These are phyloP conservation scores for Toxonevra muliebris DNA, from an alignment of 2,888 invertebrate genomes.

Conservation along the genomic window DNA sequence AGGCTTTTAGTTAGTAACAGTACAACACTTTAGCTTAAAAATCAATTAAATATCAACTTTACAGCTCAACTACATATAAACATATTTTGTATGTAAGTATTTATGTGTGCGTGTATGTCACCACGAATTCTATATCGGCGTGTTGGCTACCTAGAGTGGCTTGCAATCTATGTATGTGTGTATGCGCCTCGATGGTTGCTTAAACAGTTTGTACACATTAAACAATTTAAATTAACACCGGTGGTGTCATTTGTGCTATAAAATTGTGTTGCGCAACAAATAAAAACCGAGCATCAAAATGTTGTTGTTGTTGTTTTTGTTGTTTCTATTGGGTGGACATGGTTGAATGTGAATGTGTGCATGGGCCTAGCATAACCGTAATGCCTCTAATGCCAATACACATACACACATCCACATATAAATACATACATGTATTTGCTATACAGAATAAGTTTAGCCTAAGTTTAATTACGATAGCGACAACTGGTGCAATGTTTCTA, in stretches of 20 bases:
- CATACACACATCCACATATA: not conserved
- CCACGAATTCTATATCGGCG: too few relatives aligned
- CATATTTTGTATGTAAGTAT: too few relatives aligned
- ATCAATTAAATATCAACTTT: not conserved
- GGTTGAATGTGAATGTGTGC: too few relatives aligned
- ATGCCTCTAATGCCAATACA: not conserved
- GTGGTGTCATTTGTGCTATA: slow-evolving; percentile 58
- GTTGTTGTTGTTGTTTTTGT: too few relatives aligned
- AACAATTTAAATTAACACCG: slow-evolving; percentile 62
- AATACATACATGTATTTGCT: not conserved
- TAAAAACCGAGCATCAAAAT: too few relatives aligned
- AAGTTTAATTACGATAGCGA: slow-evolving; percentile 25
- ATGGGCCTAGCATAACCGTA: too few relatives aligned
- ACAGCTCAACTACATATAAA: slow-evolving; percentile 15
- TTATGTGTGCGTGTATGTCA: not conserved
- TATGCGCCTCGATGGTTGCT: too few relatives aligned
- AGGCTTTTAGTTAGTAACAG: not conserved
- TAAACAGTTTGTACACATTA: not conserved
- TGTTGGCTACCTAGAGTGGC: too few relatives aligned
- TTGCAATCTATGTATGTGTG: too few relatives aligned
- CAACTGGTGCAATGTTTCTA: not conserved
- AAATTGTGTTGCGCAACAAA: slow-evolving; percentile 37
- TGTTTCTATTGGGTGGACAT: too few relatives aligned
- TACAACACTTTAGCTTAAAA: slow-evolving; percentile 16
- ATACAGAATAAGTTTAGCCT: slow-evolving; percentile 4